phyloP scores from a whole-genome alignment of 1,140 invertebrate species.

The Philotrypesis tridentata region DNA sequence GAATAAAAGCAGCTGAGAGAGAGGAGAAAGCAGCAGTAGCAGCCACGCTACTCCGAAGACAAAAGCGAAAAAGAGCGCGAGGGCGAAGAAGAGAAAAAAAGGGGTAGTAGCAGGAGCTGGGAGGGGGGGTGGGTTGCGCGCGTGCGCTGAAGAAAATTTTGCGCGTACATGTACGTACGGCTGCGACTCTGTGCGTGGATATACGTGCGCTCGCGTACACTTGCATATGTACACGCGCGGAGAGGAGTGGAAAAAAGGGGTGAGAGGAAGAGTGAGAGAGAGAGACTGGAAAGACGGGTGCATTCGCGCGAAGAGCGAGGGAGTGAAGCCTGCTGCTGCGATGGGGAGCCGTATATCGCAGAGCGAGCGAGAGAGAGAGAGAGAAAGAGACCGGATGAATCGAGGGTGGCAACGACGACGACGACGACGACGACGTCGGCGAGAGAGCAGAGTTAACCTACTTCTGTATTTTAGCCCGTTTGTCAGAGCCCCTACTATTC shows the following conservation, averaged over 20 bases:
- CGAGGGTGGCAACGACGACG: conserved; percentile 53
- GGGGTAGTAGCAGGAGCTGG: no score
- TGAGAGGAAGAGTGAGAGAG: conserved; percentile 2
- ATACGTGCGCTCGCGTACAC: background rate
- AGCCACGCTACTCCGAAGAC: background rate
- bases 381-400: conserved; percentile 21
- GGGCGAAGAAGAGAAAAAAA: background rate
- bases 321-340: background rate
- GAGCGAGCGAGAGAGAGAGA: background rate
- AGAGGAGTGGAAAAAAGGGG: conserved; percentile 13
- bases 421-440: conserved; percentile 43
- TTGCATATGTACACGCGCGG: background rate
- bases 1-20: conserved; percentile 11
- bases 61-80: background rate
- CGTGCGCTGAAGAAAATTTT: conserved; percentile 21
- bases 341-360: background rate
- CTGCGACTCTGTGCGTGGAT: background rate
- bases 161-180: background rate
- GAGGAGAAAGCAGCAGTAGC: background rate
- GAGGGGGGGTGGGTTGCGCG: no score
- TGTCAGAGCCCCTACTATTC: conserved; percentile 54
- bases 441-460: conserved; percentile 61
- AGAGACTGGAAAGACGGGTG: conserved; percentile 36
- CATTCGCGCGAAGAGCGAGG: conserved; percentile 33
- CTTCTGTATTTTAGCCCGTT: conserved; percentile 65